Evolutionary conservation across 1,140 invertebrate genomes (phyloP).

Genomic region (Hirudo medicinalis): DNA sequence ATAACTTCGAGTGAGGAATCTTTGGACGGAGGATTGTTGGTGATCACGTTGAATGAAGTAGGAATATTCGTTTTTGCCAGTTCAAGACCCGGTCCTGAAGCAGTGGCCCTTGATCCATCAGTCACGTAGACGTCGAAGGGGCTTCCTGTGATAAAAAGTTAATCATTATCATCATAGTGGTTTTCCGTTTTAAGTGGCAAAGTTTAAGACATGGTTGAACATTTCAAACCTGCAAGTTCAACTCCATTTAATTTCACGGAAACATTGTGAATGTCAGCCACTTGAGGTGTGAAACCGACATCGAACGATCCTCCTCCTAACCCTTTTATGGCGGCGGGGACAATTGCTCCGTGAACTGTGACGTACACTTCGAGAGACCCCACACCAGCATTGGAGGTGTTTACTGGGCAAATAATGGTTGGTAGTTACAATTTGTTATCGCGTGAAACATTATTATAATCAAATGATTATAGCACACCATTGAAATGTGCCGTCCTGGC

Average conservation of each 20-base stretch:
- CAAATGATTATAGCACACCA: constrained; percentile 51
- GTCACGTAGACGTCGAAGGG: constrained; percentile 34
- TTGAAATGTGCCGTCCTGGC: constrained; percentile 86
- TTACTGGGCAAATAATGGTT: constrained; percentile 17
- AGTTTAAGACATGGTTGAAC: too few species aligned
- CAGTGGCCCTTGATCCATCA: constrained; percentile 31
- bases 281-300: constrained; percentile 91
- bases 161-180: neutral
- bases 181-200: too few species aligned
- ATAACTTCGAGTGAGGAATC: too few species aligned
- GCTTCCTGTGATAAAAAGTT: constrained; percentile 27
- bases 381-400: constrained; percentile 14
- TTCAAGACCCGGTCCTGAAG: constrained; percentile 27
- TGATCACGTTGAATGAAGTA: constrained; percentile 70
- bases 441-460: neutral
- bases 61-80: constrained; percentile 65
- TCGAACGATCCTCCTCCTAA: constrained; percentile 88
- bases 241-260: constrained; percentile 92
- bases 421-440: neutral
- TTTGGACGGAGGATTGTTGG: constrained; percentile 33
- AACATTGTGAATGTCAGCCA: constrained; percentile 66
- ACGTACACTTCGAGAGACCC: constrained; percentile 96
- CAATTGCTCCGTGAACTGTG: constrained; percentile 88
- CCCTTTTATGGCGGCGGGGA: constrained; percentile 48
- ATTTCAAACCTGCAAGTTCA: constrained; percentile 61